Evolutionary conservation across 2,797 vertebrate genomes (phyloP), one percentile per base, ranked within the genome.

Genomic region (Allobates femoralis): DNA sequence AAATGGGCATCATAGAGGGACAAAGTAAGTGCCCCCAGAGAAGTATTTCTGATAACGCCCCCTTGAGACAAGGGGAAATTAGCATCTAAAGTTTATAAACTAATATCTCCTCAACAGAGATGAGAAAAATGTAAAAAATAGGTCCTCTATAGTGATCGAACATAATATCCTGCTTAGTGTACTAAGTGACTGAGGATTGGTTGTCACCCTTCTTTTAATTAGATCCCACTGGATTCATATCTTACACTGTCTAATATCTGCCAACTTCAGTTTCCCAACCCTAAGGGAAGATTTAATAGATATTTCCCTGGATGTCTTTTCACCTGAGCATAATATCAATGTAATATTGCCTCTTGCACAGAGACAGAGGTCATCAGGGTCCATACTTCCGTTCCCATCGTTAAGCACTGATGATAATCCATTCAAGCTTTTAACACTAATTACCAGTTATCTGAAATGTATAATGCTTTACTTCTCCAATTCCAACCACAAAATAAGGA

Each of bases 181-280:
- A 50, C 37, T 50, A 50, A 23, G 19, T 41, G 69, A 41, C 71
- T 26, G 67, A 21, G 21, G 46, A 71, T 41, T 71, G 23, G 41
- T 23, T 23, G 41, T 74, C 12, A 46, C 50, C 50, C 37, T 73
- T 73, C 69, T 74, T 74, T 26, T 74, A 74, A 74, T 74, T 74
- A 74, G 71, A 74, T 74, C 26, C 71, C 41, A 50, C 23, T 26
- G 41, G 46, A 74, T 50, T 74, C 71, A 41, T 46, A 41, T 26
- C 37, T 50, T 41, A 46, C 69, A 50, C 67, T 41, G 67, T 71
- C 67, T 71, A 46, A 23, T 7, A 50, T 41, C 71, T 74, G 71
- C 71, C 71, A 74, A 4, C 3, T 74, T 74, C 41, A 74, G 26
- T 74, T 74, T 50, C 71, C 71, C 71, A 5, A 26, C 41, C 41